These are phyloP conservation scores for Isoperla grammatica DNA, from an alignment of 2,888 invertebrate genomes.

Conservation along the genomic window DNA sequence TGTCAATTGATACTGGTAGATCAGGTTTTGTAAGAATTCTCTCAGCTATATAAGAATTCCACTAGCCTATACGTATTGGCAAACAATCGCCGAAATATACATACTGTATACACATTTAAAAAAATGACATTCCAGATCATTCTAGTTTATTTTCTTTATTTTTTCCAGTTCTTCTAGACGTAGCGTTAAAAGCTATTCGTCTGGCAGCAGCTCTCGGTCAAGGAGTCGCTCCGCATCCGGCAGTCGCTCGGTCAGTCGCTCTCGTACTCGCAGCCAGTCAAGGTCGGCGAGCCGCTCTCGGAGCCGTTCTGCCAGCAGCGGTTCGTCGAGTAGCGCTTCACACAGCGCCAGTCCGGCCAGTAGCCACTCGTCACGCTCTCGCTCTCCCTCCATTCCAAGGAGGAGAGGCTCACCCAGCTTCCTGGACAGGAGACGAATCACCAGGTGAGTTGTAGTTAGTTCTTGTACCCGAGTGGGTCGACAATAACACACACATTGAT, in stretches of 20 bases:
- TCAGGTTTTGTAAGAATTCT: no score
- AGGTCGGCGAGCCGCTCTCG: constrained; percentile 45
- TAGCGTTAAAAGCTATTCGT: constrained; percentile 27
- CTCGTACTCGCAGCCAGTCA: constrained; percentile 39
- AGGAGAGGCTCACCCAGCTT: constrained; percentile 92
- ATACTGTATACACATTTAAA: no score
- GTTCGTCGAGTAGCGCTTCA: constrained; percentile 50
- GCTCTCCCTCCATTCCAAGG: constrained; percentile 87
- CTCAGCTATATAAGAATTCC: no score
- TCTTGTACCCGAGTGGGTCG: no score
- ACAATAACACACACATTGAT: no score
- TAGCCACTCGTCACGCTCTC: constrained; percentile 45
- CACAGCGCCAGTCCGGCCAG: constrained; percentile 36
- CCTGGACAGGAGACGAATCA: constrained; percentile 86
- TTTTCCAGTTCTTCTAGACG: constrained; percentile 25
- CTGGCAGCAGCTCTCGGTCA: constrained; percentile 34
- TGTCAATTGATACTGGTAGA: no score
- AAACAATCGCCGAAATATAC: no score
- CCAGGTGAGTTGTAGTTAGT: constrained; percentile 84
- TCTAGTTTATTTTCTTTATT: no score
- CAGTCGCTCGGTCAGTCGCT: constrained; percentile 38
- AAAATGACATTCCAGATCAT: no score
- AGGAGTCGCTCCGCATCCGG: constrained; percentile 36
- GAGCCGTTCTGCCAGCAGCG: constrained; percentile 52
- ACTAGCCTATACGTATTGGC: no score